phyloP scores from a whole-genome alignment of 2,797 vertebrate genomes.

The Acipenser ruthenus region DNA sequence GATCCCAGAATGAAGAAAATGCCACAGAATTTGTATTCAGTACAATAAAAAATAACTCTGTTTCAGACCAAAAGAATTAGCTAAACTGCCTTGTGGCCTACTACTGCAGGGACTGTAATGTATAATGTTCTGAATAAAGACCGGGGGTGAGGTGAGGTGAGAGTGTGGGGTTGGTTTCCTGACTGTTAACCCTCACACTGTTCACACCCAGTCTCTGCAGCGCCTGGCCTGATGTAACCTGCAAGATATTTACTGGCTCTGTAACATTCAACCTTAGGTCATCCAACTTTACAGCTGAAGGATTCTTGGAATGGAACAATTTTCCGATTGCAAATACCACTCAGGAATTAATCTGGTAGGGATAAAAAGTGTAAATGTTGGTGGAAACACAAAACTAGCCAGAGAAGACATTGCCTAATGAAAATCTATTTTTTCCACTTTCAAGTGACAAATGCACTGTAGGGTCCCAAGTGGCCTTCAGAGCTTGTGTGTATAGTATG shows the following conservation, averaged over 20 bases:
- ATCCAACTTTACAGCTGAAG: slow-evolving; percentile 8
- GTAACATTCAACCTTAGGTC: slow-evolving; percentile 7
- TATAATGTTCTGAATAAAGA: slow-evolving; percentile 31
- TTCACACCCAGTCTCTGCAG: no score
- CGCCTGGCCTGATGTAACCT: background rate
- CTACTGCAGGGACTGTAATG: slow-evolving; percentile 20
- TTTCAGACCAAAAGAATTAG: background rate
- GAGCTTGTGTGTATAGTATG: no score
- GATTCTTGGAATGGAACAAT: slow-evolving; percentile 2
- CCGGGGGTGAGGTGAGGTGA: slow-evolving; percentile 1
- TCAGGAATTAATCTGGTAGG: no score
- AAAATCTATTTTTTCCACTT: no score
- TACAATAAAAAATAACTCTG: no score
- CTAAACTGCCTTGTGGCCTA: slow-evolving; percentile 23
- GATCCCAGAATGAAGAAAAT: no score
- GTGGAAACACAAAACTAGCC: no score
- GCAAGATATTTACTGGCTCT: slow-evolving; percentile 12
- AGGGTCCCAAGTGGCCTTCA: no score
- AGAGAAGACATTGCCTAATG: no score
- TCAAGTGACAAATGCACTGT: no score
- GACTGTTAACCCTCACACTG: slow-evolving; percentile 15
- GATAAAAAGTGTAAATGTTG: no score
- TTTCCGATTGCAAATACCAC: slow-evolving; percentile 20
- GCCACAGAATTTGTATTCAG: no score
- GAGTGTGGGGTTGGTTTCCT: slow-evolving; percentile 19